Evolutionary conservation across 2,888 invertebrate genomes (phyloP).

Genomic region (Venustoraphidia nigricollis): DNA sequence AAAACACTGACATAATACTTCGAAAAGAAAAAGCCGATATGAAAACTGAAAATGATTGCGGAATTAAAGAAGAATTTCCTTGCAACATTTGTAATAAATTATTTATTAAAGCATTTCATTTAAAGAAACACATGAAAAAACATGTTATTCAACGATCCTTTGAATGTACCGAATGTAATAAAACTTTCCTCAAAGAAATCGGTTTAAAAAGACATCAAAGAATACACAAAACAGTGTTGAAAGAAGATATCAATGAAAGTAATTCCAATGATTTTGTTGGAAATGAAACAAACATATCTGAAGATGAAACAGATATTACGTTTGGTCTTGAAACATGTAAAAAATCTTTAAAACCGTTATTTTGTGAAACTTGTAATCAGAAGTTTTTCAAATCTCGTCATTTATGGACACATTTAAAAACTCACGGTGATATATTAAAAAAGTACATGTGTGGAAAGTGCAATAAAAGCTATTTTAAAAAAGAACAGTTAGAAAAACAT

Average conservation of each 20-base stretch:
- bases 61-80: too few species aligned
- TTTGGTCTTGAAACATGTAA: too few species aligned
- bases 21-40: too few species aligned
- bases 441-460: too few species aligned
- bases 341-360: constrained; percentile 2
- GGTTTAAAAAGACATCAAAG: too few species aligned
- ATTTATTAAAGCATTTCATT: too few species aligned
- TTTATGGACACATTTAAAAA: constrained; percentile 14
- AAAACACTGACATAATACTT: too few species aligned
- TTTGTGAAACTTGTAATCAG: constrained; percentile 33
- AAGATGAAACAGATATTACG: neutral
- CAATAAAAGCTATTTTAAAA: too few species aligned
- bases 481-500: too few species aligned
- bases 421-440: constrained; percentile 7
- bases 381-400: constrained; percentile 24
- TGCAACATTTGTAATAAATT: too few species aligned
- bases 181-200: neutral
- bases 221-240: constrained; percentile 2
- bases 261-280: constrained; percentile 10
- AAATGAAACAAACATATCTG: constrained; percentile 3
- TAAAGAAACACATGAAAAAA: neutral
- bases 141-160: neutral
- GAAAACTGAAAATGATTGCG: too few species aligned
- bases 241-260: constrained; percentile 15
- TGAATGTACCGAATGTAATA: neutral